Evolutionary conservation across 2,888 invertebrate genomes (phyloP), one percentile per base, ranked within the genome.

Genomic region (Xestoiulus laeticollis): DNA sequence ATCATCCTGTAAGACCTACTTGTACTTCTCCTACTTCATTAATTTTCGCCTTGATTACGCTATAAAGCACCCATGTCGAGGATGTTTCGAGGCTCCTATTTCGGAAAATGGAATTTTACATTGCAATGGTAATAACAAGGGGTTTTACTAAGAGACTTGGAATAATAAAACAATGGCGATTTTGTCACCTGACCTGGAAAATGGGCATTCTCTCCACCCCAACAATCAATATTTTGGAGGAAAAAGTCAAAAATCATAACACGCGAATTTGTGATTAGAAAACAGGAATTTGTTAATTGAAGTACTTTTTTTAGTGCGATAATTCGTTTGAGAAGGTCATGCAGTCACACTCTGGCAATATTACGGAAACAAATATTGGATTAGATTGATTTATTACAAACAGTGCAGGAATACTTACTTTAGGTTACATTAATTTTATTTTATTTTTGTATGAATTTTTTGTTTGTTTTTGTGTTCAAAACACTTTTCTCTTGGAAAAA

Each of bases 181-280:
- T 48, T 78, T 78, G 78, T 78, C 78, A 78, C 30, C 30, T 78
- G 78, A 78, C 78, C 78, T 22, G 78, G 78, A 78, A 78, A 78
- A 26, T 30, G 78, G 30, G 78, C 1, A n/a, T 30, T 30, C 14
- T 10, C 5, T 78, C 38, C 38, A 38, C 30, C 26, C 78, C 78
- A 12, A 30, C 1, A 14, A 78, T 78, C 78, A 14, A 78, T 78
- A 78, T 30, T 48, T 78, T 30, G 78, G 78, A 14, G 14, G 78
- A 30, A 78, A 48, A 48, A 48, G 6, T 10, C 38, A 3, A 38
- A 38, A 38, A 38, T 38, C 4, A 48, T 12, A n/a, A 26, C 78
- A 78, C 78, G 78, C 78, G 30, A 78, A 30, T 10, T 26, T 2
- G 8, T 78, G 78, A 78, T 78, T 26, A 78, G 30, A 2, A 3